phyloP scores from a whole-genome alignment of 2,113 vertebrate genomes.

The Globicephala melas region DNA sequence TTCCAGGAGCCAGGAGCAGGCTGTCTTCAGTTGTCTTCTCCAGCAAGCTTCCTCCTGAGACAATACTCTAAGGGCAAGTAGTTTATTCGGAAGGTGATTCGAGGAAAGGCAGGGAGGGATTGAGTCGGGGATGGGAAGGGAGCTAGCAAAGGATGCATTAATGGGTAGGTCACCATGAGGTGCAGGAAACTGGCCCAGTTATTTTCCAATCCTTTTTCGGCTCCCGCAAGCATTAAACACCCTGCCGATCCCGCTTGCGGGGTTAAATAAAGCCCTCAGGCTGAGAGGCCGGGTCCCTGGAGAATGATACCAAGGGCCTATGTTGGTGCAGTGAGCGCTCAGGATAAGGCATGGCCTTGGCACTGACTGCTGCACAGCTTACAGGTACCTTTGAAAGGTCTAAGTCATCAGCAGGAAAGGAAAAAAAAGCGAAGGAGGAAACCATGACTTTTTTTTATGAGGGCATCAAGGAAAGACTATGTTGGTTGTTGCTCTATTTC shows the following conservation, averaged over 20 bases:
- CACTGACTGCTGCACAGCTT: neutral
- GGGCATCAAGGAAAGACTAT: neutral
- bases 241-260: no score
- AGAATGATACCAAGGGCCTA: neutral
- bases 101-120: neutral
- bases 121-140: neutral
- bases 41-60: neutral
- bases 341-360: rapidly evolving
- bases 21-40: neutral
- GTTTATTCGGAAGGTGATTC: neutral
- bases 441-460: neutral
- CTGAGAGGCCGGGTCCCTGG: neutral
- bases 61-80: neutral
- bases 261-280: neutral
- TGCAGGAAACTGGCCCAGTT: neutral
- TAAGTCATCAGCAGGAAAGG: neutral
- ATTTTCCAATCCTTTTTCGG: no score
- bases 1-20: neutral
- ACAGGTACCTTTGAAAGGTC: neutral
- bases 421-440: neutral
- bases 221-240: neutral
- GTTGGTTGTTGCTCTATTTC: neutral
- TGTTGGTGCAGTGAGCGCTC: no score
- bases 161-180: neutral
- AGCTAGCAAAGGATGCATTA: neutral